A percentile compares a stretch with the other conserved stretches of the same genome.
These are phyloP conservation scores for Hydriomena furcata DNA, from an alignment of 2,888 invertebrate species.

Conservation along the genomic window DNA sequence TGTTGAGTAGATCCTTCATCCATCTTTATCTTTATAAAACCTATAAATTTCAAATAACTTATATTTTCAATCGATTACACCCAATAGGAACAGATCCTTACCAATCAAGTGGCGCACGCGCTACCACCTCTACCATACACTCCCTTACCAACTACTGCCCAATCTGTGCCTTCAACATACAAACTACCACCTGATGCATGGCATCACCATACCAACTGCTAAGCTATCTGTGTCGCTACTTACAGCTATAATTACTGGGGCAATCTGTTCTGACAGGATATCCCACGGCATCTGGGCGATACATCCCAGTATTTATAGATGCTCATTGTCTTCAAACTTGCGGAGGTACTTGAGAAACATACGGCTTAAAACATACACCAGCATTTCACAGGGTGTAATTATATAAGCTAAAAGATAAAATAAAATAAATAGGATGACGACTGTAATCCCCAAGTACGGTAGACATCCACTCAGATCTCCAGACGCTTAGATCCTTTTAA, in stretches of 20 bases:
- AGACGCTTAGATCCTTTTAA: too few relatives aligned
- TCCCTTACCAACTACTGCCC: not conserved
- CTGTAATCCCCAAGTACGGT: too few relatives aligned
- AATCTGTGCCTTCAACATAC: not conserved
- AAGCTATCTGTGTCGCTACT: constrained; percentile 43
- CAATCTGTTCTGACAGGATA: constrained; percentile 78
- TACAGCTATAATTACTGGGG: constrained; percentile 66
- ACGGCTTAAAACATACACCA: not conserved
- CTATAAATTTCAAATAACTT: too few relatives aligned
- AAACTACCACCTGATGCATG: not conserved
- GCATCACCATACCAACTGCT: not conserved
- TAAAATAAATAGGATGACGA: too few relatives aligned
- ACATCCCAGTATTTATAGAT: constrained; percentile 51
- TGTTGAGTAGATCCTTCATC: too few relatives aligned
- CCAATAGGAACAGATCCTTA: not conserved
- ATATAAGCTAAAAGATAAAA: too few relatives aligned
- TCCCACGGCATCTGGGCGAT: constrained; percentile 74
- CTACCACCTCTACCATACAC: not conserved
- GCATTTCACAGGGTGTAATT: too few relatives aligned
- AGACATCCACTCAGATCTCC: too few relatives aligned
- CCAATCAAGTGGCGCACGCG: constrained; percentile 21
- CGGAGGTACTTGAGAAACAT: constrained; percentile 21
- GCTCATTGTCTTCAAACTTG: constrained; percentile 46
- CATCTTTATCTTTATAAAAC: too few relatives aligned
- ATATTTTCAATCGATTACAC: too few relatives aligned